phyloP scores from a whole-genome alignment of 92 coral and sea anemone genomes.

The Anthopleura xanthogrammica region DNA sequence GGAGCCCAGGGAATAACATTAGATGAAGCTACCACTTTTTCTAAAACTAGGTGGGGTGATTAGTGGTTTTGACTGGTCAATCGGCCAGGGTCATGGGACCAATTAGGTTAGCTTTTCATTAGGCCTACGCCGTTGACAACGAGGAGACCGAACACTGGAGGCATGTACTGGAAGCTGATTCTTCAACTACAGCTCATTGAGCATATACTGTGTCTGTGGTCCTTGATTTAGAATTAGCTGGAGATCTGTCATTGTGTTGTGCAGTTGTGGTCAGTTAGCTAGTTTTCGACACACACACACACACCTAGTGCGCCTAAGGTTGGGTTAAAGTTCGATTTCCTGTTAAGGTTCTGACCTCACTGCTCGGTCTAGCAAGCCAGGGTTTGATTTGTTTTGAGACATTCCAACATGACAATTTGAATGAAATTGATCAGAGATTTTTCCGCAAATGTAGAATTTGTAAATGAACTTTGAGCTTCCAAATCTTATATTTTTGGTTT shows the following conservation, averaged over 20 bases:
- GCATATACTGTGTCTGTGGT: neutral
- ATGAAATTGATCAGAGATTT: neutral
- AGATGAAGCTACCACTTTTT: neutral
- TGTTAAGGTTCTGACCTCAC: neutral
- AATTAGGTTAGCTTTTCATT: conserved; percentile 5
- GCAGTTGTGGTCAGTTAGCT: conserved; percentile 5
- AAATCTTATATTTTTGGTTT: too few relatives aligned
- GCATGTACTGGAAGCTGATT: neutral
- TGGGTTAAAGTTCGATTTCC: neutral
- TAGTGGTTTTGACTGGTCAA: neutral
- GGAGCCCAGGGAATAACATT: neutral
- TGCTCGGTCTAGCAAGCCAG: neutral
- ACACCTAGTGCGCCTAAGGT: neutral
- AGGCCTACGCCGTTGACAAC: neutral
- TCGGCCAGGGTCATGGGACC: neutral
- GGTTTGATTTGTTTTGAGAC: neutral
- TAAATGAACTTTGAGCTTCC: too few relatives aligned
- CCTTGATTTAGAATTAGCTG: neutral
- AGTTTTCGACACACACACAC: neutral
- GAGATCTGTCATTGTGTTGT: conserved; percentile 5
- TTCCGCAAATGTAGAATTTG: neutral
- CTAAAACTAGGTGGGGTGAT: neutral
- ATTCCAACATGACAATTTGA: neutral
- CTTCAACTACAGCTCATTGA: neutral
- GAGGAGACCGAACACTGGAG: neutral